Base-by-base conservation (phyloP, 1,140 invertebrate genomes). In the Matsumurasca onukii region DNA sequence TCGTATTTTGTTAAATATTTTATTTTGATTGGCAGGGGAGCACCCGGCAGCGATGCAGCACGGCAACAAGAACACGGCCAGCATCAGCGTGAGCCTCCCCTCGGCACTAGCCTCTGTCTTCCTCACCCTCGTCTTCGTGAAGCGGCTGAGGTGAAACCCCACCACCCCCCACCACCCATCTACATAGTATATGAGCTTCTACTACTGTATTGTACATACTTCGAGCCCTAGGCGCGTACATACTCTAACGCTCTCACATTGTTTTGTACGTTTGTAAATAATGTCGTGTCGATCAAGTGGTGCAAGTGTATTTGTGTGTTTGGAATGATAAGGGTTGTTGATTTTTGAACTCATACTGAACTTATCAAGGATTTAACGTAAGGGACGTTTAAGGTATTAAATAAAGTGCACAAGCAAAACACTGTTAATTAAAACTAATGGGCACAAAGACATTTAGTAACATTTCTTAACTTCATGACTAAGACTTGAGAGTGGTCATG, bases 31-130 rank as follows among this genome's bases (percentile, higher is more conserved):
- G 77, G 51, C 80, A 86, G 85, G 84, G 31, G 85, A 86, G 73
- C 83, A 86, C 76, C 85, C 85, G 17, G 85, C 84, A 5, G 85
- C 85, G 17, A 86, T 86, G 83, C 85, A 86, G 72, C 84, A 86
- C 68, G 84, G 84, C 1, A 85, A 85, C 73, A 84, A 83, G 67
- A 82, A 82, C 72, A 81, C 80, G 66, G 80, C 79, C 69, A 80
- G 80, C 31, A 77, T 77, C 12, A 45, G 55, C 20, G 64, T 72
- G 31, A 65, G 69, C 5, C 61, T 72, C 0, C 69, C 70, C 55
- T 63, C 61, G 1, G 29, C 31, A 20, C 3, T 63, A 30, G 31
- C 31, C 20, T 63, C 49, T n/a, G 49, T 52, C 5, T 15, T 22
- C 5, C 22, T 52, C 22, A 12, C 49, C 9, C 22, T 52, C 12